phyloP scores from a whole-genome alignment of 2,888 invertebrate genomes.

The Lepidochitona cinerea region DNA sequence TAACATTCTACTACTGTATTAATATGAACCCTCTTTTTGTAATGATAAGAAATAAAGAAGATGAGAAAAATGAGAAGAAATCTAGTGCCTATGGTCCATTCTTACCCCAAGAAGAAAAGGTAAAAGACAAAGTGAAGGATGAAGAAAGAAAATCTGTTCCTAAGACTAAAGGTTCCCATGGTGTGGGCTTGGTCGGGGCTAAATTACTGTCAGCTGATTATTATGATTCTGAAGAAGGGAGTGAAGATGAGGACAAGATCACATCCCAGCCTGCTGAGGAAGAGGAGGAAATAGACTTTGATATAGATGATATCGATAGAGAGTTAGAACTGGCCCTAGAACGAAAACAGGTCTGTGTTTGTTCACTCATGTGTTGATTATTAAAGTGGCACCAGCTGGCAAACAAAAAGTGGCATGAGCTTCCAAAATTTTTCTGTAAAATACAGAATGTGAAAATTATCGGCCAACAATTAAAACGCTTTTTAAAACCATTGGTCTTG shows the following conservation, averaged over 20 bases:
- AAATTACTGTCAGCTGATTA: not conserved
- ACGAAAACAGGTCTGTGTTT: slow-evolving; percentile 50
- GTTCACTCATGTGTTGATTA: too few relatives aligned
- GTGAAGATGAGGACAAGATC: not conserved
- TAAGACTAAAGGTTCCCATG: too few relatives aligned
- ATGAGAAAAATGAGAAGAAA: not conserved
- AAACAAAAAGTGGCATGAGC: too few relatives aligned
- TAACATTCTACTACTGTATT: too few relatives aligned
- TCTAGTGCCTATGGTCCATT: not conserved
- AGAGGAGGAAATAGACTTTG: slow-evolving; percentile 50
- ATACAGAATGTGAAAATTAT: too few relatives aligned
- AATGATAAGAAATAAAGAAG: too few relatives aligned
- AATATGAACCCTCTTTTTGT: too few relatives aligned
- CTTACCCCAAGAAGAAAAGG: not conserved
- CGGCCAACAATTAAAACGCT: too few relatives aligned
- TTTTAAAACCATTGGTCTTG: too few relatives aligned
- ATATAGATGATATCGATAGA: slow-evolving; percentile 66
- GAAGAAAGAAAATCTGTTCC: not conserved
- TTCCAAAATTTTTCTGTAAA: too few relatives aligned
- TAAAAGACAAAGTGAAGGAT: not conserved
- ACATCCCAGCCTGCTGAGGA: slow-evolving; percentile 1
- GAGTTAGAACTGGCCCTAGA: slow-evolving; percentile 65
- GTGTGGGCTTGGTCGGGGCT: not conserved
- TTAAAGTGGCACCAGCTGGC: too few relatives aligned
- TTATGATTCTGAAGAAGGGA: not conserved